Evolutionary conservation across 2,888 invertebrate genomes (phyloP).

Genomic region (Dicycla oo): DNA sequence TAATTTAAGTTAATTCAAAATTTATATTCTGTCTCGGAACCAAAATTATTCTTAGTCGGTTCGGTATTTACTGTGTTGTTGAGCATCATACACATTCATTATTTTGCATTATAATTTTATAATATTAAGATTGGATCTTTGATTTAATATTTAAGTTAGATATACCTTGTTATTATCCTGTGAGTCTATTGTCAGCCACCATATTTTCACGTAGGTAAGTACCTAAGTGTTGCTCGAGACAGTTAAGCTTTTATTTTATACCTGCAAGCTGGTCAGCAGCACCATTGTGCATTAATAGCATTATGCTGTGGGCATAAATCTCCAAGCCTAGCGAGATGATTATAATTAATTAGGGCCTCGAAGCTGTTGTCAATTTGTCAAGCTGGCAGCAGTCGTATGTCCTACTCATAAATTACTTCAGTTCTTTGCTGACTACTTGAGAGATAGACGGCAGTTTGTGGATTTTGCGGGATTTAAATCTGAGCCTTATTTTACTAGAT

Average conservation of each 20-base stretch:
- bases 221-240: no score
- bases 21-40: background rate
- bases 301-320: background rate
- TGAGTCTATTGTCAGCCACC: background rate
- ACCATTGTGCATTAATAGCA: background rate
- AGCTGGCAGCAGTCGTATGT: no score
- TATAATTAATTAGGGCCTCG: conserved; percentile 9
- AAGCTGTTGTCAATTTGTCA: conserved; percentile 2
- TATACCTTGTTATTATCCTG: background rate
- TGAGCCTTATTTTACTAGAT: no score
- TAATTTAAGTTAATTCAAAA: background rate
- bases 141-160: background rate
- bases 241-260: no score
- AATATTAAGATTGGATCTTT: background rate
- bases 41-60: background rate
- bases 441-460: no score
- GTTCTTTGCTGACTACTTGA: no score
- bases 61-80: background rate
- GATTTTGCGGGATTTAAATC: no score
- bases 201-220: no score
- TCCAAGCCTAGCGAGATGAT: background rate
- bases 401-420: no score
- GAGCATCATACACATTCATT: background rate
- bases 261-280: background rate
- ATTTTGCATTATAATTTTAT: background rate